A percentile compares a stretch with the other conserved stretches of the same genome.
Conservation (phyloP, 2,888 invertebrate species). For the Kryphioiulus occultus region DNA sequence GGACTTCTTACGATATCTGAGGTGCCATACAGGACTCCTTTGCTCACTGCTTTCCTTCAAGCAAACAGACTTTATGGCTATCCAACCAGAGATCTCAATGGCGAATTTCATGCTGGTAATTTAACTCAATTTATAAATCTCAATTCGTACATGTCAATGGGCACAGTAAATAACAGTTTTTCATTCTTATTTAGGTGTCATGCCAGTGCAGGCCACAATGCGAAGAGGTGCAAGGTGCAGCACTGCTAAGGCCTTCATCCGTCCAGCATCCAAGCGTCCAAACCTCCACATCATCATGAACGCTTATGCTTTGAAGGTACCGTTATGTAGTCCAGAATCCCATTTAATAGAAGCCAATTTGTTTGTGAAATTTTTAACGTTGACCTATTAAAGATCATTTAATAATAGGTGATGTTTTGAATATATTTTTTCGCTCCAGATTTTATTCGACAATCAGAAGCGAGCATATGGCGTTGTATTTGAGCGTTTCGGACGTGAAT, state of each 20-base stretch:
- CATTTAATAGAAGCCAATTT: too few relatives aligned
- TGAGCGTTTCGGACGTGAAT: constrained; percentile 74
- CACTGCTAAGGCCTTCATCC: constrained; percentile 84
- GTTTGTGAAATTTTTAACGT: too few relatives aligned
- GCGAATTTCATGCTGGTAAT: constrained; percentile 80
- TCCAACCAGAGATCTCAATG: constrained; percentile 82
- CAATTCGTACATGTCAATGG: not conserved
- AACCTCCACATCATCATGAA: constrained; percentile 86
- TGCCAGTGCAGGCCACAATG: constrained; percentile 88
- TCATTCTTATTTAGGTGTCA: constrained; percentile 68
- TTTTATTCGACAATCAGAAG: constrained; percentile 76
- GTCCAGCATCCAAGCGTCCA: constrained; percentile 78
- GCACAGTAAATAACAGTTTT: not conserved
- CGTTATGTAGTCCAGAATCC: not conserved
- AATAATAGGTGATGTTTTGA: too few relatives aligned
- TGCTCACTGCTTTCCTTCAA: constrained; percentile 81
- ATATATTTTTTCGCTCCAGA: constrained; percentile 55
- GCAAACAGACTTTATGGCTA: constrained; percentile 86
- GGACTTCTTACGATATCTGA: constrained; percentile 85
- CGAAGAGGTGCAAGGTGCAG: constrained; percentile 87
- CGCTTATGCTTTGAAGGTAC: constrained; percentile 78
- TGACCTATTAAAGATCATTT: too few relatives aligned
- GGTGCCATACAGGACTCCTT: constrained; percentile 84
- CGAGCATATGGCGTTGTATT: constrained; percentile 85
- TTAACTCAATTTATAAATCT: too few relatives aligned